phyloP scores from a whole-genome alignment of 2,888 invertebrate genomes.

The Dicroscelio sp. region DNA sequence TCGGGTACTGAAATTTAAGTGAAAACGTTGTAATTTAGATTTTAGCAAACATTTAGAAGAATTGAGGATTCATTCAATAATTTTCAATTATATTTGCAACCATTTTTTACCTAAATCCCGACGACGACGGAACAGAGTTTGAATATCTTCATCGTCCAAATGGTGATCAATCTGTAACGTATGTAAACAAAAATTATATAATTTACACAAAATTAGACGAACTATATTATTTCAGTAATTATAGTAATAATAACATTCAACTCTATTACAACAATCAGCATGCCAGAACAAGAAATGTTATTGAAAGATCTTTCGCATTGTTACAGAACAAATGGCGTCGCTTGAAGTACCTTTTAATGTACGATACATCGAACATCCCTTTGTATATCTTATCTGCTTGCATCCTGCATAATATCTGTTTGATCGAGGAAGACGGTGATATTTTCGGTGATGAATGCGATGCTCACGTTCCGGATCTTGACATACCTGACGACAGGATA shows the following conservation, averaged over 20 bases:
- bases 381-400: neutral
- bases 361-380: neutral
- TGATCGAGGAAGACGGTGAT: neutral
- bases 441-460: neutral
- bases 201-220: too few species aligned
- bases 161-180: too few species aligned
- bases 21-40: too few species aligned
- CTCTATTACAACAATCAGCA: neutral
- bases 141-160: too few species aligned
- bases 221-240: too few species aligned
- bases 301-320: constrained; percentile 4
- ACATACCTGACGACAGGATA: neutral
- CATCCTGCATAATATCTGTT: constrained; percentile 29
- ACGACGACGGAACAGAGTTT: too few species aligned
- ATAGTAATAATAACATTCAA: neutral
- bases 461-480: neutral
- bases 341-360: constrained; percentile 20
- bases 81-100: too few species aligned
- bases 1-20: too few species aligned
- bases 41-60: too few species aligned
- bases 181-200: too few species aligned
- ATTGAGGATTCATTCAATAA: too few species aligned
- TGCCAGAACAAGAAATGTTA: constrained; percentile 10
- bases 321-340: constrained; percentile 14
- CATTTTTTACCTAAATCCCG: too few species aligned